Evolutionary conservation across 2,113 vertebrate species (phyloP).

Genomic region (Centropus unirufus): DNA sequence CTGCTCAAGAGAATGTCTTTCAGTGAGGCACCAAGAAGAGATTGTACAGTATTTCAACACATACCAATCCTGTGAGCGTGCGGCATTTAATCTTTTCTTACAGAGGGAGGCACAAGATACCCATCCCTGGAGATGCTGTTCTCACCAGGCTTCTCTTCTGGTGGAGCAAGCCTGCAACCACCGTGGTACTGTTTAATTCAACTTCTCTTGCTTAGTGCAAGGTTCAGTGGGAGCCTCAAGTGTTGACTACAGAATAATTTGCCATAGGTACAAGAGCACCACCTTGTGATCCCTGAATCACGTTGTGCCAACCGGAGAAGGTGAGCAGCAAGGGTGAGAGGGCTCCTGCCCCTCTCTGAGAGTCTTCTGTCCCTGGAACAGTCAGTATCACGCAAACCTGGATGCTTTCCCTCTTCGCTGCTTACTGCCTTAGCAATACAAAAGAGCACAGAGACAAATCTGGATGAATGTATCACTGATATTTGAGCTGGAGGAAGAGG

Average conservation of each 20-base stretch:
- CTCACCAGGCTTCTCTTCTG: neutral
- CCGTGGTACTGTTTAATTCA: neutral
- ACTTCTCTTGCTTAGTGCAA: neutral
- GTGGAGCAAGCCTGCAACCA: neutral
- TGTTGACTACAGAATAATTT: neutral
- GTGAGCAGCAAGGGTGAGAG: neutral
- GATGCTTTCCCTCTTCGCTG: accelerated
- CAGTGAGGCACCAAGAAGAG: neutral
- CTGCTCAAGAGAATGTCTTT: neutral
- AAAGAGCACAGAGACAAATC: neutral
- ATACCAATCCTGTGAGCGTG: accelerated
- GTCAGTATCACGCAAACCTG: neutral
- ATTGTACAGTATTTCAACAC: accelerated
- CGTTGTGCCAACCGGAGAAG: neutral
- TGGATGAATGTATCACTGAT: neutral
- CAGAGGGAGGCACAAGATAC: neutral
- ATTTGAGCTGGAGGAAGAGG: neutral
- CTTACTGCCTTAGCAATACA: neutral
- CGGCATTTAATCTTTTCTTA: neutral
- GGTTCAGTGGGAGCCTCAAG: neutral
- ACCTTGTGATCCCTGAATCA: conserved; percentile 51
- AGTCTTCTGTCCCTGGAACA: neutral
- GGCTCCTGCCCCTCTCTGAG: neutral
- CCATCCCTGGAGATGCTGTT: neutral
- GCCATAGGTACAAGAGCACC: conserved; percentile 56